Base-by-base conservation (phyloP, 2,797 vertebrate genomes). In the Australoheros facetus region DNA sequence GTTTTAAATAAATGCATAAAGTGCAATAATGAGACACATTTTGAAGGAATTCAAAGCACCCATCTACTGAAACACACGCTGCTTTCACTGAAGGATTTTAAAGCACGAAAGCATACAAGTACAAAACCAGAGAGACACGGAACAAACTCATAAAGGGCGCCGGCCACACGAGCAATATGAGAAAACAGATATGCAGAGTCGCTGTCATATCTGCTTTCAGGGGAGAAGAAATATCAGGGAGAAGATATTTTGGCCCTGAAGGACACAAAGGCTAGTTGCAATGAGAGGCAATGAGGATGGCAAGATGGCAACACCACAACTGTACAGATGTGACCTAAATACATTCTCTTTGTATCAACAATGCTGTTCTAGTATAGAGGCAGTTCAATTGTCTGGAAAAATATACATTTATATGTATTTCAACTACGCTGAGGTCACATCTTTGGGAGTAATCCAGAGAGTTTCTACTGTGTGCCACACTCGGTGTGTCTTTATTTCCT, bases 271-370 rank as follows among this genome's bases (percentile, higher is more conserved):
- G 32, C 75, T 76, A 55, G 69, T 85, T 42, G 37, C 10, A 37
- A 87, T 81, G 76, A 82, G 56, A 86, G 79, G 59, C 78, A 64
- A 86, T 77, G 79, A 87, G 51, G 73, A 90, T 83, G 83, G 80
- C 66, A 62, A 64, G 73, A 90, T 88, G 81, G 73, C 64, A 84
- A 86, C 75, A 74, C 79, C 62, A 81, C 59, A 77, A 77, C 77
- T 80, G 75, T 88, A 91, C 72, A 85, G 83, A 90, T 86, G 85
- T 91, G 88, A 91, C 88, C 77, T 73, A 90, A 93, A 92, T 94
- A 95, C 94, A 96, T 95, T 95, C 93, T 93, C 89, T 80, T 90
- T 92, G 91, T 86, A 93, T 92, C 82, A 84, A 89, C 83, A 90
- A 91, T 86, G 87, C 89, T 87, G 81, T 88, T 91, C 82, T 90